Base-by-base conservation (phyloP, 2,888 invertebrate genomes). In the Troides oblongomaculatus region DNA sequence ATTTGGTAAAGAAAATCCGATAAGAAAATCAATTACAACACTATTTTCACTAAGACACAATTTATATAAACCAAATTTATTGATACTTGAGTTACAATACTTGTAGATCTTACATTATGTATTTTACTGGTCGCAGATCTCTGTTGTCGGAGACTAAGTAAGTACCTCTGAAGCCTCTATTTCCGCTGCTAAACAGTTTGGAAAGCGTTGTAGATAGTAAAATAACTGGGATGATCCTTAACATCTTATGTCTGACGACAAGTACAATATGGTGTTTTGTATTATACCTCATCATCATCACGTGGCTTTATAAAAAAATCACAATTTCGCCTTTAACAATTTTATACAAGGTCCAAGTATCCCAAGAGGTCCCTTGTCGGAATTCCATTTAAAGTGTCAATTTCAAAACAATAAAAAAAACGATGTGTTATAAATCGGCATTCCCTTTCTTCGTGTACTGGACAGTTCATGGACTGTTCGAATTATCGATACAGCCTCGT, bases 401-500 rank as follows among this genome's bases (percentile, higher is more conserved):
- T 50, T 50, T 50, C 50, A 30, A 30, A 30, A 30, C 14, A 17
- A 14, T 14, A 14, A 50, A 50, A 17, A 56, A 10, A 64, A 18
- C 39, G 30, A 84, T 76, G 79, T 82, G 81, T 80, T 77, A 78
- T 81, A 83, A 84, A 82, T 83, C 79, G 77, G 83, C 84, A 82
- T 85, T 87, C 84, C 85, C 82, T 87, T 86, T 86, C 86, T 82
- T 78, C 72, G 74, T 77, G 74, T 76, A 79, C 80, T 82, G 86
- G 88, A 84, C 89, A 88, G 87, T 88, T 84, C 83, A 85, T 77
- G 86, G 84, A 79, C 81, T 80, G 84, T 84, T 85, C 82, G 81
- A 86, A 86, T 87, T 84, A 83, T 77, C 84, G 84, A 88, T 90
- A 89, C 78, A 81, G 91, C 91, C 74, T 76, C 81, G 92, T 92